phyloP scores from a whole-genome alignment of 1,140 invertebrate genomes.

The Daktulosphaira vitifoliae region DNA sequence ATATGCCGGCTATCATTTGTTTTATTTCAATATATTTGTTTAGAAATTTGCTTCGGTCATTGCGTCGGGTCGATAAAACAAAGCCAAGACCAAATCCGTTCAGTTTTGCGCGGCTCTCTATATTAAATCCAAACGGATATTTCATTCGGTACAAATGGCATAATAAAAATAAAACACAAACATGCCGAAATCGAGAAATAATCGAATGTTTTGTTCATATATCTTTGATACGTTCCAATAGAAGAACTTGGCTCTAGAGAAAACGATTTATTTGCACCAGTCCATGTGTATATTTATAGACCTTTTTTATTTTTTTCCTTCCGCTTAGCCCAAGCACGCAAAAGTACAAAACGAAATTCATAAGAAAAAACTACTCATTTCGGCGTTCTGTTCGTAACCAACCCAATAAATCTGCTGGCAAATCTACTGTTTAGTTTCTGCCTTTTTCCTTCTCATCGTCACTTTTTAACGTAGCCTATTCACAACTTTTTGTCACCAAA shows the following conservation, averaged over 20 bases:
- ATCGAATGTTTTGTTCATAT: slow-evolving; percentile 12
- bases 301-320: neutral
- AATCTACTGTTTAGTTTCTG: slow-evolving; percentile 20
- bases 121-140: too few relatives aligned
- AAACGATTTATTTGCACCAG: slow-evolving; percentile 26
- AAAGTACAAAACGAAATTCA: neutral
- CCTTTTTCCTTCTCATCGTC: neutral
- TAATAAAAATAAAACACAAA: slow-evolving; percentile 19
- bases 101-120: too few relatives aligned
- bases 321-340: neutral
- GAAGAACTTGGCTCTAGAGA: neutral
- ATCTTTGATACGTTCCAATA: neutral
- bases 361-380: slow-evolving; percentile 19
- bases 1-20: too few relatives aligned
- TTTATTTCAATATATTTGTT: too few relatives aligned
- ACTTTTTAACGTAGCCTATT: too few relatives aligned
- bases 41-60: too few relatives aligned
- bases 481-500: too few relatives aligned
- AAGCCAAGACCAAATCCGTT: too few relatives aligned
- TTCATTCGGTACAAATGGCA: slow-evolving; percentile 4
- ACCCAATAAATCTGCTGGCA: slow-evolving; percentile 31
- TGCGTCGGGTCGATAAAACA: too few relatives aligned
- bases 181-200: slow-evolving; percentile 29
- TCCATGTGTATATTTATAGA: too few relatives aligned
- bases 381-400: neutral